These are phyloP conservation scores for Orestias chungarensis DNA, from an alignment of 2,797 vertebrate genomes.

Conservation along the genomic window DNA sequence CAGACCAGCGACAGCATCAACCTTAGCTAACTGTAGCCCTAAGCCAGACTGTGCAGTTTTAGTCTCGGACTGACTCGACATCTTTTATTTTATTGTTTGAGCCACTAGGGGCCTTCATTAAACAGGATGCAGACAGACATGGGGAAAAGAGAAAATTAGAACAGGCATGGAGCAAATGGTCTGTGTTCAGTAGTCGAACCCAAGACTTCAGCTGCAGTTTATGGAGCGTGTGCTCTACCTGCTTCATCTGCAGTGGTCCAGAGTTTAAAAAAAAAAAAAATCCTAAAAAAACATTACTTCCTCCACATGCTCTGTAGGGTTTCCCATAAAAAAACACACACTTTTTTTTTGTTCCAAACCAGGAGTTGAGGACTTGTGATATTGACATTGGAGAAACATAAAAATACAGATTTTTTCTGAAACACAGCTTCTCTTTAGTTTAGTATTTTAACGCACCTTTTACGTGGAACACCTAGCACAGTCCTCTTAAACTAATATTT, in stretches of 20 bases:
- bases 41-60: not conserved
- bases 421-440: not conserved
- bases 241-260: not conserved
- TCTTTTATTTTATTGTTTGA: not conserved
- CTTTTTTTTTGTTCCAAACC: not conserved
- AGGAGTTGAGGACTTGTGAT: not conserved
- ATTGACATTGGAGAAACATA: not conserved
- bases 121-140: not conserved
- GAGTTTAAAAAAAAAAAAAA: no score
- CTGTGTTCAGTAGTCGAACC: not conserved
- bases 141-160: not conserved
- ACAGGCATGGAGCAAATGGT: not conserved
- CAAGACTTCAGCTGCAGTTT: not conserved
- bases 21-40: not conserved
- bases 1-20: not conserved
- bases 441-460: not conserved
- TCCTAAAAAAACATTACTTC: not conserved
- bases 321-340: not conserved
- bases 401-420: not conserved
- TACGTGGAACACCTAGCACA: not conserved
- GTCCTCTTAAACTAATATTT: not conserved
- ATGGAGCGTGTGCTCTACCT: slow-evolving; percentile 1
- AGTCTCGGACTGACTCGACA: not conserved
- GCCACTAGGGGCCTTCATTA: not conserved
- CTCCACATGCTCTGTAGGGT: not conserved